Percentiles rank a stretch among this genome's conserved stretches.
These are phyloP conservation scores for Spicauda simplicius DNA, from an alignment of 2,888 invertebrate species.

Conservation along the genomic window DNA sequence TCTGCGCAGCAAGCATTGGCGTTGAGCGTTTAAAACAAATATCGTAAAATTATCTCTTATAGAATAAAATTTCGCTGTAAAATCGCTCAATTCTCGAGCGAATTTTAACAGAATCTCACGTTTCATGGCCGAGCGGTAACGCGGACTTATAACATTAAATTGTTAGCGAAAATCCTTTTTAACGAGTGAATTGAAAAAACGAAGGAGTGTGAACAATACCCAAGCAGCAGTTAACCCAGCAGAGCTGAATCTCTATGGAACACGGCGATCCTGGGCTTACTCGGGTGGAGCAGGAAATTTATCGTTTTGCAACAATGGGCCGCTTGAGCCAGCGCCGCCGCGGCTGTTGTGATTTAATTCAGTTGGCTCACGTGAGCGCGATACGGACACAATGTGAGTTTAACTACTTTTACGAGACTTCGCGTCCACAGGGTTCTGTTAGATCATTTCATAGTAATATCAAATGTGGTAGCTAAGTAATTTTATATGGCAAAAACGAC, in stretches of 20 bases:
- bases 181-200: constrained; percentile 47
- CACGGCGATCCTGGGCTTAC: constrained; percentile 62
- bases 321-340: constrained; percentile 66
- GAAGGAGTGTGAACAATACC: constrained; percentile 52
- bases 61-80: too few species aligned
- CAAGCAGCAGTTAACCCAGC: constrained; percentile 51
- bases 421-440: background rate
- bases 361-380: constrained; percentile 51
- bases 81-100: too few species aligned
- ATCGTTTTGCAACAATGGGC: constrained; percentile 71
- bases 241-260: constrained; percentile 50
- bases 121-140: constrained; percentile 12
- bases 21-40: too few species aligned
- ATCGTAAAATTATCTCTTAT: too few species aligned
- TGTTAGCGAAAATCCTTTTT: constrained; percentile 40
- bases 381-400: constrained; percentile 15
- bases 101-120: too few species aligned
- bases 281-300: constrained; percentile 69
- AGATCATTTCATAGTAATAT: background rate
- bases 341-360: constrained; percentile 65
- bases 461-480: background rate
- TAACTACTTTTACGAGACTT: constrained; percentile 2
- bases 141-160: constrained; percentile 44
- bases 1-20: too few species aligned
- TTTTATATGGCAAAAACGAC: background rate